Conservation (phyloP, 2,888 invertebrate species). For the Cataglyphis altisquamis region DNA sequence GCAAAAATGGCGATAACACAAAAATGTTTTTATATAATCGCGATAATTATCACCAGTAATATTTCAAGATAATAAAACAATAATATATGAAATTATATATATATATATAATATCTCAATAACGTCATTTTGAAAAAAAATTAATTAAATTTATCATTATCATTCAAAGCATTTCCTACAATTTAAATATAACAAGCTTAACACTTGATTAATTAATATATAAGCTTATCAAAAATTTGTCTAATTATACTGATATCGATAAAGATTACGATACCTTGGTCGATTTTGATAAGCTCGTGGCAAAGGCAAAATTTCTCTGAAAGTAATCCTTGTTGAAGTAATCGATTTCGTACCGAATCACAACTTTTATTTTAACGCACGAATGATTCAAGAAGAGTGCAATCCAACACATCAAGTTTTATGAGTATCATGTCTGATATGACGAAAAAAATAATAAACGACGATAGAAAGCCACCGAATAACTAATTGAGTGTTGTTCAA, state of each 20-base stretch:
- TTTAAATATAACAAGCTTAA: neutral
- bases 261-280: conserved; percentile 88
- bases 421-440: conserved; percentile 93
- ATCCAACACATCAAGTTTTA: conserved; percentile 88
- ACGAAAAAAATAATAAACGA: conserved; percentile 87
- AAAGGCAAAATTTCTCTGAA: conserved; percentile 83
- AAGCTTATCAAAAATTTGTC: conserved; percentile 79
- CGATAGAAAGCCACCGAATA: conserved; percentile 85
- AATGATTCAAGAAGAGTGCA: conserved; percentile 92
- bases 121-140: neutral
- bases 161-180: neutral
- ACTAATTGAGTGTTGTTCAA: conserved; percentile 88
- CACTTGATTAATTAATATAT: neutral
- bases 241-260: conserved; percentile 88
- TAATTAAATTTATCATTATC: conserved; percentile 4
- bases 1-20: neutral
- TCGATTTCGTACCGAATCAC: conserved; percentile 89
- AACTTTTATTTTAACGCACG: conserved; percentile 89
- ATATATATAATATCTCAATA: neutral
- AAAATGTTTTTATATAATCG: conserved; percentile 6
- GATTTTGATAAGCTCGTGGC: conserved; percentile 87
- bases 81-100: neutral
- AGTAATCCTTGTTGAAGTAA: conserved; percentile 76
- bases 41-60: neutral
- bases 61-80: neutral